These are phyloP conservation scores for Diabrotica virgifera DNA, from an alignment of 1,140 invertebrate genomes.

Conservation along the genomic window DNA sequence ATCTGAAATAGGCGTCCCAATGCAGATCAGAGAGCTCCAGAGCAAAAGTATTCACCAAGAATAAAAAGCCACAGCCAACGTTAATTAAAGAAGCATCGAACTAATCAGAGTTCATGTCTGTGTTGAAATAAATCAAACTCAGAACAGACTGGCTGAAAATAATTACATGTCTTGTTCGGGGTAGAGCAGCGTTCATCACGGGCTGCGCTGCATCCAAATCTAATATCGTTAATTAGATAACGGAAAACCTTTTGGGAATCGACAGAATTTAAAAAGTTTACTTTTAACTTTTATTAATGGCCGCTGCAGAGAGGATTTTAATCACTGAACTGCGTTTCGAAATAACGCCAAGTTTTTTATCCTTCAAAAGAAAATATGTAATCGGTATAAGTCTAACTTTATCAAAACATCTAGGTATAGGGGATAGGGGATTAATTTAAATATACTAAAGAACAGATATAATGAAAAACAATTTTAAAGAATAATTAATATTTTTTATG, in stretches of 20 bases:
- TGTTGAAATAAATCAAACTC: constrained; percentile 48
- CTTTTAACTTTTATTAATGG: constrained; percentile 28
- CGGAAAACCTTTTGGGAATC: constrained; percentile 41
- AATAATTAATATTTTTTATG: too few relatives aligned
- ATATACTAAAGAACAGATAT: too few relatives aligned
- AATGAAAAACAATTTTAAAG: too few relatives aligned
- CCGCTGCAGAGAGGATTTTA: constrained; percentile 1
- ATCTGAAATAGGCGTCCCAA: constrained; percentile 36
- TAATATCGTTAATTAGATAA: constrained; percentile 50
- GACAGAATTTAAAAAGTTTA: constrained; percentile 38
- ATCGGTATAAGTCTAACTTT: too few relatives aligned
- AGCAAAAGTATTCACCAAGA: constrained; percentile 34
- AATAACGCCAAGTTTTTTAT: neutral
- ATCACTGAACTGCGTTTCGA: neutral
- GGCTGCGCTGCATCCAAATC: constrained; percentile 44
- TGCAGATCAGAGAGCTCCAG: constrained; percentile 1
- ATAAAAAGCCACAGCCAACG: constrained; percentile 39
- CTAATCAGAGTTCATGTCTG: constrained; percentile 48
- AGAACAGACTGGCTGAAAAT: constrained; percentile 45
- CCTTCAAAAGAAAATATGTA: too few relatives aligned
- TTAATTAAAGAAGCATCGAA: constrained; percentile 49
- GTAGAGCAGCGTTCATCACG: constrained; percentile 43
- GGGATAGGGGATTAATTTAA: too few relatives aligned
- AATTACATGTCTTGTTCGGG: constrained; percentile 26
- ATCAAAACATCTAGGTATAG: neutral